Evolutionary conservation across 2,113 vertebrate species (phyloP), one percentile per base, ranked within the genome.

Genomic region (Clarias macrocephalus): DNA sequence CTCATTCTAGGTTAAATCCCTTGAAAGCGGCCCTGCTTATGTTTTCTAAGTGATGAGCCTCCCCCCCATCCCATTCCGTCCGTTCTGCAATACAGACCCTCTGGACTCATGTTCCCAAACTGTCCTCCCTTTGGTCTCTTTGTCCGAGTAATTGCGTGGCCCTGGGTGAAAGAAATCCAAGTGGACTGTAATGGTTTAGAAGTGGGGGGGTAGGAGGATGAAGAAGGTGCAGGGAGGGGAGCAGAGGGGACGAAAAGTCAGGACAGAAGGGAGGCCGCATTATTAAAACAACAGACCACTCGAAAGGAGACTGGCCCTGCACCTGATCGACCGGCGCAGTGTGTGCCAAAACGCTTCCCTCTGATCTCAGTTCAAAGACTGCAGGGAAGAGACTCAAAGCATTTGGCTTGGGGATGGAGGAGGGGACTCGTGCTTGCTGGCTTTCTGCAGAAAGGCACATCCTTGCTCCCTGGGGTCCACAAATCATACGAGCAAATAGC

Each of bases 291-390:
- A 91, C 92, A 92, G 92, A 92, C 90, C 86, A 84, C 88, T 91
- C 89, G 82, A 91, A 91, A 85, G 91, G 75, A 90, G 90, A 89
- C 90, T 86, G 86, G 88, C 88, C 84, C 85, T 94, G 91, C 91
- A 93, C 93, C 92, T 95, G 94, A 95, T 92, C 79, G 90, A 93
- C 91, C 91, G 80, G 82, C 88, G 80, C 62, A 89, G 85, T 91
- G 88, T 92, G 89, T 91, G 94, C 93, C 94, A 95, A 94, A 94
- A 93, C 80, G 80, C 87, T 92, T 88, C 88, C 72, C 89, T 95
- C 94, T 95, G 95, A 96, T 96, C 94, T 94, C 33, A 89, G 93
- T 95, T 96, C 95, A 96, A 95, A 96, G 94, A 89, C 93, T 92
- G 93, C 90, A 92, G 93, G 93, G 90, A 94, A 93, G 94, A 92